Conservation (phyloP, 2,797 vertebrate genomes). For the Pempheris klunzingeri region DNA sequence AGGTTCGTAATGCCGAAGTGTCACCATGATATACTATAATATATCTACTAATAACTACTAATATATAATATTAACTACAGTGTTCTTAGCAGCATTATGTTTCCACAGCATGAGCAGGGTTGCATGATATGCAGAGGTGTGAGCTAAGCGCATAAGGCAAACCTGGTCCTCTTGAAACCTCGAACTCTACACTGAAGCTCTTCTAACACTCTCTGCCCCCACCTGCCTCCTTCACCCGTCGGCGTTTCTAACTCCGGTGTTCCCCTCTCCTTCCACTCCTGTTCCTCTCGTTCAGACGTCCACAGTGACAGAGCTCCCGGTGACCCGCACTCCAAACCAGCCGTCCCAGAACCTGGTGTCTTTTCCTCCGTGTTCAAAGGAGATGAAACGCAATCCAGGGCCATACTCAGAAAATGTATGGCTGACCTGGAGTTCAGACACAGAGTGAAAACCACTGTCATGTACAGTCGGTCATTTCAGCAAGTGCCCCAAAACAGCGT, state of each 20-base stretch:
- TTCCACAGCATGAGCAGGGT: conserved; percentile 20
- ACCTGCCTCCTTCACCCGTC: background rate
- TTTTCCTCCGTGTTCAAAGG: conserved; percentile 93
- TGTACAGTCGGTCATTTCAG: background rate
- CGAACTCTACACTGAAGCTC: background rate
- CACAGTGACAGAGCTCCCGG: conserved; percentile 89
- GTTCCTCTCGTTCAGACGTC: conserved; percentile 79
- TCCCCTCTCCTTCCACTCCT: background rate
- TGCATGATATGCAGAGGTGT: conserved; percentile 1
- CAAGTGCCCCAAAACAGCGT: background rate
- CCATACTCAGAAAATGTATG: conserved; percentile 90
- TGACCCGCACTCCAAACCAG: conserved; percentile 94
- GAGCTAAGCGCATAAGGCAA: conserved; percentile 31
- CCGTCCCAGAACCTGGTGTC: conserved; percentile 94
- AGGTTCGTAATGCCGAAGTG: conserved; percentile 38
- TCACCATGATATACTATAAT: fast-evolving
- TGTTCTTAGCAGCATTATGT: conserved; percentile 27
- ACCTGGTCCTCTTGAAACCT: conserved; percentile 39
- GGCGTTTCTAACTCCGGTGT: background rate
- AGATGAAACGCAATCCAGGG: conserved; percentile 89
- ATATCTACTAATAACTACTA: no score
- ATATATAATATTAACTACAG: no score
- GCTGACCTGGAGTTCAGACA: conserved; percentile 83
- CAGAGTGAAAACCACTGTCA: background rate
- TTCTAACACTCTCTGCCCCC: background rate